Percentiles rank a stretch among this genome's conserved stretches.
phyloP scores from a whole-genome alignment of 2,797 vertebrate genomes.

The Selene dorsalis region DNA sequence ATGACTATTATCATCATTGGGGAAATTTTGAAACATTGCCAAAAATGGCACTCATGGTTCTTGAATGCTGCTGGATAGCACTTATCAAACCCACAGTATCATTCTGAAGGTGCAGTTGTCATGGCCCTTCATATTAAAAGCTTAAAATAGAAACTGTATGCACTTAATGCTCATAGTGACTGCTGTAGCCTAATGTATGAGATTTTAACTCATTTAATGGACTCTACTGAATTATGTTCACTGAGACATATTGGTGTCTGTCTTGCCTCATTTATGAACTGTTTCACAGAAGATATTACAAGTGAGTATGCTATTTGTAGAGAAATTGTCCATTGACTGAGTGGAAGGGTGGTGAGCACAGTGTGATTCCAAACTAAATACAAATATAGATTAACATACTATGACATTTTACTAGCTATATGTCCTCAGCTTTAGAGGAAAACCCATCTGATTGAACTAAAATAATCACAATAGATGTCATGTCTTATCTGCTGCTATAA shows the following conservation, averaged over 20 bases:
- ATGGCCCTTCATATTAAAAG: conserved; percentile 22
- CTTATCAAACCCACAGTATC: not conserved
- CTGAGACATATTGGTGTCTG: conserved; percentile 33
- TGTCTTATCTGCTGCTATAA: conserved; percentile 43
- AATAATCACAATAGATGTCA: conserved; percentile 44
- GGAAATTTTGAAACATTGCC: not conserved
- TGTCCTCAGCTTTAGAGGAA: conserved; percentile 33
- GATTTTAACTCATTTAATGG: conserved; percentile 58
- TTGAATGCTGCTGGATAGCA: not conserved
- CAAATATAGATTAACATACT: conserved; percentile 31
- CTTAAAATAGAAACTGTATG: conserved; percentile 22
- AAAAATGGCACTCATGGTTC: not conserved
- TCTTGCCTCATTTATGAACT: conserved; percentile 41
- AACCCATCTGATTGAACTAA: conserved; percentile 31
- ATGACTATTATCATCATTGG: not conserved
- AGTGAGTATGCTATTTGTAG: conserved; percentile 24
- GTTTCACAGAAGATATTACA: conserved; percentile 29
- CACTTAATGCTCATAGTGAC: conserved; percentile 25
- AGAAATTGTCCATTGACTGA: not conserved
- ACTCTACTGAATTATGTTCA: conserved; percentile 52
- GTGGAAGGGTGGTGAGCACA: not conserved
- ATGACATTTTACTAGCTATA: conserved; percentile 12
- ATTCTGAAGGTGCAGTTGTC: not conserved
- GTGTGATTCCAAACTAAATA: conserved; percentile 33
- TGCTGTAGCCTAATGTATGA: conserved; percentile 40